Conservation (phyloP, 2,113 vertebrate genomes). For the Collichthys lucidus region DNA sequence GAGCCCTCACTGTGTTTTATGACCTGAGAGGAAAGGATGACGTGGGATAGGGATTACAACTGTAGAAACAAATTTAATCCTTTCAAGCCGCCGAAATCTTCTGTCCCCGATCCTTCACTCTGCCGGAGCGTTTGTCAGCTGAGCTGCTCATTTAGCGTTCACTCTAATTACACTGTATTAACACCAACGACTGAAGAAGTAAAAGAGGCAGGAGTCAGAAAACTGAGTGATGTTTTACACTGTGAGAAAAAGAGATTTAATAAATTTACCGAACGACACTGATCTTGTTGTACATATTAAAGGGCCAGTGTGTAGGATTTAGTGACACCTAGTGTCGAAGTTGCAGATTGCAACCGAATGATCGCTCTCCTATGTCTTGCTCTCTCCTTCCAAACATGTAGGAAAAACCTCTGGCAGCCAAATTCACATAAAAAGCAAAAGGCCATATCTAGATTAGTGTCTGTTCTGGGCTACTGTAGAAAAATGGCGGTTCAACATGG, state of each 20-base stretch:
- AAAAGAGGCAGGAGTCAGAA: constrained; percentile 24
- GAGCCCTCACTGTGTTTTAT: background rate
- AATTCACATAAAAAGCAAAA: no score
- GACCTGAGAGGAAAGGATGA: background rate
- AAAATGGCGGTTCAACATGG: no score
- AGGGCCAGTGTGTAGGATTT: no score
- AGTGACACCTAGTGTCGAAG: no score
- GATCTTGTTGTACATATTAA: no score
- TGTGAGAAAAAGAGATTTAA: constrained; percentile 25
- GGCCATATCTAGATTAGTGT: no score
- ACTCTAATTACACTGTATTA: constrained; percentile 63
- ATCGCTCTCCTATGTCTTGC: no score
- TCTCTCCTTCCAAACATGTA: no score
- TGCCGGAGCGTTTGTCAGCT: constrained; percentile 28
- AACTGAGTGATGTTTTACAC: constrained; percentile 19
- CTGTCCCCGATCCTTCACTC: constrained; percentile 20
- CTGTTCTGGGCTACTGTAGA: no score
- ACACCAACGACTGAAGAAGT: constrained; percentile 10
- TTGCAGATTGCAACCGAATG: no score
- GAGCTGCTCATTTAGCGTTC: constrained; percentile 61
- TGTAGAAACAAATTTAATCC: background rate
- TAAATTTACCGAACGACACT: constrained; percentile 1
- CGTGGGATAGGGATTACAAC: background rate
- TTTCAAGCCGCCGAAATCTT: constrained; percentile 12
- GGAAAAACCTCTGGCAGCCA: no score